Percentiles rank a stretch among this genome's conserved stretches.
These are phyloP conservation scores for Danionella dracula DNA, from an alignment of 2,797 vertebrate species.

Conservation along the genomic window DNA sequence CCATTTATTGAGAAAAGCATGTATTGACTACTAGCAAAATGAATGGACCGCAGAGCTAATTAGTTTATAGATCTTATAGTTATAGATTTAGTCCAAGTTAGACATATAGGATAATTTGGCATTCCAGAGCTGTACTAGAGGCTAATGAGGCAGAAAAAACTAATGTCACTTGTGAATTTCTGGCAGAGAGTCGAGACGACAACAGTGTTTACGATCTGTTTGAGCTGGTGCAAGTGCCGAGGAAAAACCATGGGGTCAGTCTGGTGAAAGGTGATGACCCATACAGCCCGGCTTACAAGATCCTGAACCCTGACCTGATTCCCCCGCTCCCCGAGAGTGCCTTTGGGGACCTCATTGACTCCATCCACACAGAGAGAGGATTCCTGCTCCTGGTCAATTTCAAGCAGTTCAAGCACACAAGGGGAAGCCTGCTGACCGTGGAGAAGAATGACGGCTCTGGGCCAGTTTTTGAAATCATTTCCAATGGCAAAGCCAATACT, in stretches of 20 bases:
- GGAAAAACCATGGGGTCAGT: constrained; percentile 84
- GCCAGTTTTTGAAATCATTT: constrained; percentile 87
- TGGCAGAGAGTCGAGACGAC: constrained; percentile 73
- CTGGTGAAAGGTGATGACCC: constrained; percentile 88
- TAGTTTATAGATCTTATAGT: too few species aligned
- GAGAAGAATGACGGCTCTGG: constrained; percentile 80
- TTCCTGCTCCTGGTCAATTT: constrained; percentile 89
- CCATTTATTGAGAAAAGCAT: too few species aligned
- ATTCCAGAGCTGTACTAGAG: too few species aligned
- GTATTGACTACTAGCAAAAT: too few species aligned
- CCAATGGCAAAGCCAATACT: constrained; percentile 90
- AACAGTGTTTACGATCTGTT: constrained; percentile 85
- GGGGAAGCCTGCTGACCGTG: constrained; percentile 84
- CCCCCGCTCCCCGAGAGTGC: constrained; percentile 76
- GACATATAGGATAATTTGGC: too few species aligned
- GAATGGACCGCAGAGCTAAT: too few species aligned
- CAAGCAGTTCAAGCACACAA: constrained; percentile 83
- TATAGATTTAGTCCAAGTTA: too few species aligned
- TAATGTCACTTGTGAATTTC: background rate
- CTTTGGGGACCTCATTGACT: constrained; percentile 75
- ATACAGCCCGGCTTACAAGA: constrained; percentile 81
- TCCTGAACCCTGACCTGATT: constrained; percentile 87
- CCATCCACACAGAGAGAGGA: constrained; percentile 78
- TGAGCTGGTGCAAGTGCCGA: constrained; percentile 82
- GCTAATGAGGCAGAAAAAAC: background rate